Conservation (phyloP, 2,113 vertebrate species). For the Myiopsitta monachus region DNA sequence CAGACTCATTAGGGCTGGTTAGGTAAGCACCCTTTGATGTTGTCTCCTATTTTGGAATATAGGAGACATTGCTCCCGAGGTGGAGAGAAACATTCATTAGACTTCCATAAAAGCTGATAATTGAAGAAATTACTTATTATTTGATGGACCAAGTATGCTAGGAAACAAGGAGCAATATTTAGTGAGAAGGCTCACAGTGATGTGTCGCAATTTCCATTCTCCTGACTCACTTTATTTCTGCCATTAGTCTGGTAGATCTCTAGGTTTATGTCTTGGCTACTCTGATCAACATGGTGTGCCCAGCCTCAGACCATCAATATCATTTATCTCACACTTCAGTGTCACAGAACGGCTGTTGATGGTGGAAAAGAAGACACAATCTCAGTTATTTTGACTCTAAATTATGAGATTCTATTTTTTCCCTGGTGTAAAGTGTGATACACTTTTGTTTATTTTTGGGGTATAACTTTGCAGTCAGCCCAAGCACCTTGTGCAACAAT, state of each 20-base stretch:
- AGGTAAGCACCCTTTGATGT: neutral
- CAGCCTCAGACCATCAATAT: neutral
- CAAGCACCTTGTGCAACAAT: neutral
- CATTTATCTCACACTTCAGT: neutral
- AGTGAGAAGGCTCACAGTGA: neutral
- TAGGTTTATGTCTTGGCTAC: neutral
- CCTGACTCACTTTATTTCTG: neutral
- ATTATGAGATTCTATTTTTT: neutral
- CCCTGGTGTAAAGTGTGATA: neutral
- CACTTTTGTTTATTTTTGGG: neutral
- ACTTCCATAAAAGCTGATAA: neutral
- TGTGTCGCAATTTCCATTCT: neutral
- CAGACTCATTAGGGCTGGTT: neutral
- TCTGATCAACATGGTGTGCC: neutral
- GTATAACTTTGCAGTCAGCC: neutral
- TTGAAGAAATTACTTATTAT: neutral
- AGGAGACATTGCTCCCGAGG: neutral
- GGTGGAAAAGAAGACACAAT: neutral
- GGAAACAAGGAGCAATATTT: neutral
- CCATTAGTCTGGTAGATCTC: neutral
- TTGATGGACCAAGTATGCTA: neutral
- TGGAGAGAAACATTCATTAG: neutral
- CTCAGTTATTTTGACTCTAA: neutral
- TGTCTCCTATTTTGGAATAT: neutral
- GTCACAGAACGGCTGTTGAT: neutral